Evolutionary conservation across 1,140 invertebrate genomes (phyloP).

Genomic region (Parasteatoda tepidariorum): DNA sequence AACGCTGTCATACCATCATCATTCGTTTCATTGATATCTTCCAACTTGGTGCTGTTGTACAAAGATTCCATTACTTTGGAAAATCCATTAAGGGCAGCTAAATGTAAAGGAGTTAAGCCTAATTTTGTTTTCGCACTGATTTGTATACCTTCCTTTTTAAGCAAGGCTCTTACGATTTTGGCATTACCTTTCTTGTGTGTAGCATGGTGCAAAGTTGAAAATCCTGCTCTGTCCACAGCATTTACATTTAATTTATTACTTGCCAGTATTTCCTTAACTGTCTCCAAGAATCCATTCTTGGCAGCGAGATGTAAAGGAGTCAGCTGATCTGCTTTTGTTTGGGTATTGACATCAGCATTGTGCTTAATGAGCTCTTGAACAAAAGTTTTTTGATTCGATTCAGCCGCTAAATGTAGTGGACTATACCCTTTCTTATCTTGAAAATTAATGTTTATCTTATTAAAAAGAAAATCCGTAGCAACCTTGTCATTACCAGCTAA

Average conservation of each 20-base stretch:
- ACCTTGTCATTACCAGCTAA: not conserved
- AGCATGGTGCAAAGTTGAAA: not conserved
- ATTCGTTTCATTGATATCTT: not conserved
- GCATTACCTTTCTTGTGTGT: not conserved
- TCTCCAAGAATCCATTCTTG: not conserved
- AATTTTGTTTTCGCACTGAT: not conserved
- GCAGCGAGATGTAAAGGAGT: not conserved
- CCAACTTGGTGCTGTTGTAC: not conserved
- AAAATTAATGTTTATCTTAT: not conserved
- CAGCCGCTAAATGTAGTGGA: conserved; percentile 2
- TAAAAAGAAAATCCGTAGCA: not conserved
- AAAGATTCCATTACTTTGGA: not conserved
- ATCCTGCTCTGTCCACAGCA: not conserved
- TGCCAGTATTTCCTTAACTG: not conserved
- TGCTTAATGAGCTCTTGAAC: too few relatives aligned
- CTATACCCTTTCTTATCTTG: not conserved
- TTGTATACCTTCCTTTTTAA: not conserved
- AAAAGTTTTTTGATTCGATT: too few relatives aligned
- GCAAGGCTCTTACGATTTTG: not conserved
- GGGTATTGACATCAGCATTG: too few relatives aligned
- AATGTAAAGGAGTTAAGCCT: not conserved
- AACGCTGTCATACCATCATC: not conserved
- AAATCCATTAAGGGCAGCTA: not conserved
- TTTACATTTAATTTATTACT: not conserved
- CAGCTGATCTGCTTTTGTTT: too few relatives aligned